Evolutionary conservation across 2,888 invertebrate genomes (phyloP).

Genomic region (Phortica okadai): DNA sequence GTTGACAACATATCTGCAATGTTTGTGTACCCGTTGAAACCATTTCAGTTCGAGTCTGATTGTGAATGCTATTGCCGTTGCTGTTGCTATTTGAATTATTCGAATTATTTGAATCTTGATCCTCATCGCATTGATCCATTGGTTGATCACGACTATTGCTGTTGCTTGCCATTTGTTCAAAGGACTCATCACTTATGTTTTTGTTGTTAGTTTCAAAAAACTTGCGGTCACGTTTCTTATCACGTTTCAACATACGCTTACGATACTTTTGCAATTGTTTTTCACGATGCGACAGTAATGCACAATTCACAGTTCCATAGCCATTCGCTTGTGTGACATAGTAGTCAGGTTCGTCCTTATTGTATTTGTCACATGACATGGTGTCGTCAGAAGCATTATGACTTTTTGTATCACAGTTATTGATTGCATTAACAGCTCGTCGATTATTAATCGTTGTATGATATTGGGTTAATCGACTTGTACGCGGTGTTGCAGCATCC

Average conservation of each 20-base stretch:
- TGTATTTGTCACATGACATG: not conserved
- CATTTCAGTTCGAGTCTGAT: slow-evolving; percentile 65
- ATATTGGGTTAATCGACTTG: slow-evolving; percentile 17
- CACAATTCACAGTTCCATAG: slow-evolving; percentile 51
- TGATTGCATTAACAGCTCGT: slow-evolving; percentile 35
- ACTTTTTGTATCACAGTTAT: slow-evolving; percentile 57
- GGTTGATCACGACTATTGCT: slow-evolving; percentile 50
- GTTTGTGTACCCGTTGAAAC: slow-evolving; percentile 76
- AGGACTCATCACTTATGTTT: slow-evolving; percentile 25
- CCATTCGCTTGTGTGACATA: slow-evolving; percentile 39
- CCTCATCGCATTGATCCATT: slow-evolving; percentile 67
- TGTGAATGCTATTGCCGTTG: not conserved
- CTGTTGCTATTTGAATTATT: slow-evolving; percentile 35
- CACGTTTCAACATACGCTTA: slow-evolving; percentile 75
- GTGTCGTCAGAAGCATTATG: slow-evolving; percentile 5
- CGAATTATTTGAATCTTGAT: slow-evolving; percentile 37
- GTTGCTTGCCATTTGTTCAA: slow-evolving; percentile 34
- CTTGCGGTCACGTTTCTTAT: slow-evolving; percentile 71
- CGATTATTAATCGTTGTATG: not conserved
- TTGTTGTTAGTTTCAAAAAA: slow-evolving; percentile 31
- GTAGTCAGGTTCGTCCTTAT: slow-evolving; percentile 53
- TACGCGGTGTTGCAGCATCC: slow-evolving; percentile 44
- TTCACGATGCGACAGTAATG: slow-evolving; percentile 71
- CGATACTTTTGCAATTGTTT: slow-evolving; percentile 75
- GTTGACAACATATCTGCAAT: slow-evolving; percentile 64